Evolutionary conservation across 1,140 invertebrate species (phyloP).

Genomic region (Lordiphosa clarofinis): DNA sequence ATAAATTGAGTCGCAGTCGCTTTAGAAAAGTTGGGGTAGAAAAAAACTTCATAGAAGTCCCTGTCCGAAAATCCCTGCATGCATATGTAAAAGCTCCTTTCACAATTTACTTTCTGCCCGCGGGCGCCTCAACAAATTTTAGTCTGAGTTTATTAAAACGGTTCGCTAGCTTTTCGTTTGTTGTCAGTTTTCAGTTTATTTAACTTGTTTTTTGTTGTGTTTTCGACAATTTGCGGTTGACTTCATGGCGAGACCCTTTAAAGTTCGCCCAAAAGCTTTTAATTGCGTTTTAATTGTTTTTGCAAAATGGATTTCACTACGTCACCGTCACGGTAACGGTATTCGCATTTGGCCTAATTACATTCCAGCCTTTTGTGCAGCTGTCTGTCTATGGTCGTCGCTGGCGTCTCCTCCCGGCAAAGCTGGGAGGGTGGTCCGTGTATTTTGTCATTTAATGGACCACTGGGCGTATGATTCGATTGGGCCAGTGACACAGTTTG

Average conservation of each 20-base stretch:
- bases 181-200: slow-evolving; percentile 3
- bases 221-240: slow-evolving; percentile 14
- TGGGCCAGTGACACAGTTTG: slow-evolving; percentile 70
- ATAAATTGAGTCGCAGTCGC: slow-evolving; percentile 62
- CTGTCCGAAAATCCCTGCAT: not conserved
- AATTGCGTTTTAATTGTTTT: slow-evolving; percentile 78
- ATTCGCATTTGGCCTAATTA: slow-evolving; percentile 65
- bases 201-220: slow-evolving; percentile 21
- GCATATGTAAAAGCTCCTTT: not conserved
- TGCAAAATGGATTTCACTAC: slow-evolving; percentile 49
- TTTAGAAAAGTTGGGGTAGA: slow-evolving; percentile 24
- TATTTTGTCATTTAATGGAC: slow-evolving; percentile 75
- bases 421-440: slow-evolving; percentile 9
- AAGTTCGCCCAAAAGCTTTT: slow-evolving; percentile 56
- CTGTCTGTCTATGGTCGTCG: too few species aligned
- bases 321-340: slow-evolving; percentile 29
- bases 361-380: slow-evolving; percentile 38
- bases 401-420: not conserved
- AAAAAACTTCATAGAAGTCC: slow-evolving; percentile 20
- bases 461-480: slow-evolving; percentile 76
- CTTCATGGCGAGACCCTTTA: slow-evolving; percentile 45
- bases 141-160: slow-evolving; percentile 46
- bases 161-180: slow-evolving; percentile 25
- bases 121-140: slow-evolving; percentile 33
- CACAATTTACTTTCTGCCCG: slow-evolving; percentile 53